phyloP scores from a whole-genome alignment of 2,113 vertebrate genomes.

The Indicator maculatus region DNA sequence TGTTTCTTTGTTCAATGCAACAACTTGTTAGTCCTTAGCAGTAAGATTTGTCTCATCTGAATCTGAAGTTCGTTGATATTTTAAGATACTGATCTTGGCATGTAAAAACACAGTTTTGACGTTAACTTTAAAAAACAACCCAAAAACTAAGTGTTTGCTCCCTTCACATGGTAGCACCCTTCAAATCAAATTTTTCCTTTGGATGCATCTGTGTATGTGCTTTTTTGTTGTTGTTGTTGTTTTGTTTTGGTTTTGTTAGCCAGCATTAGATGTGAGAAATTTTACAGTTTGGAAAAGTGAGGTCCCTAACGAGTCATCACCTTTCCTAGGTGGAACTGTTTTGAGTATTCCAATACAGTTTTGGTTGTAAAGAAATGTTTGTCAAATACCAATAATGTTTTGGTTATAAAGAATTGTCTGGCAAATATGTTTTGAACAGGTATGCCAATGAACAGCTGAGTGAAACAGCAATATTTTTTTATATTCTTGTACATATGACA shows the following conservation, averaged over 20 bases:
- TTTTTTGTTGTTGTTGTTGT: not conserved
- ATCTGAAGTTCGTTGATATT: not conserved
- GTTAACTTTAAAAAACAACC: not conserved
- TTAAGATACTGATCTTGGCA: not conserved
- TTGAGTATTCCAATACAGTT: not conserved
- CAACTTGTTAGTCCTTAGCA: not conserved
- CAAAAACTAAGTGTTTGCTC: not conserved
- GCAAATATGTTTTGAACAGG: not conserved
- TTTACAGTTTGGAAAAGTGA: not conserved
- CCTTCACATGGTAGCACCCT: accelerated
- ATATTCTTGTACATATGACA: not conserved
- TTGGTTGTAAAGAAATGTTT: not conserved
- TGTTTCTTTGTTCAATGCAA: not conserved
- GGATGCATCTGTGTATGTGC: accelerated
- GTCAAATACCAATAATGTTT: not conserved
- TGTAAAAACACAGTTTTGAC: not conserved
- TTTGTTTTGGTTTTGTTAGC: not conserved
- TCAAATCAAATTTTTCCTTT: not conserved
- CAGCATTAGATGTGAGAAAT: not conserved
- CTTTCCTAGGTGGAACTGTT: not conserved
- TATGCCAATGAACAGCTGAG: not conserved
- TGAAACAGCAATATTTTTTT: not conserved
- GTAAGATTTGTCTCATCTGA: not conserved
- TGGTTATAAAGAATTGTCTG: not conserved
- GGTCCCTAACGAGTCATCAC: not conserved